Evolutionary conservation across 2,797 vertebrate genomes (phyloP), one percentile per base, ranked within the genome.

Genomic region (Sebastes miniatus): DNA sequence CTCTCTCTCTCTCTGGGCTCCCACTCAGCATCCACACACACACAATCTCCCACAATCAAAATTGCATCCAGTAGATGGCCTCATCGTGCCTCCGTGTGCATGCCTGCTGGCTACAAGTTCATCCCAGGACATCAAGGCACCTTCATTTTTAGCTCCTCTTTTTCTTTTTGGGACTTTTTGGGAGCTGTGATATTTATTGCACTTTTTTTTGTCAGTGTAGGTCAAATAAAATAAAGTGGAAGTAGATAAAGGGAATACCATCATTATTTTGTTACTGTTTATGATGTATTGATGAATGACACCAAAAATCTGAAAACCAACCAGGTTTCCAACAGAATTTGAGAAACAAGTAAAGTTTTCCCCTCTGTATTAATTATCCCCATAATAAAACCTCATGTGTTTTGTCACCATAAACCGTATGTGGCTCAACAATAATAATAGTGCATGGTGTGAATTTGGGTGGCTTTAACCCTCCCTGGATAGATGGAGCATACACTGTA

Each of bases 11-110:
- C 31, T 47, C 69, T 43, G 39, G 39, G 14, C 14, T 66, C 54
- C 39, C 36, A 27, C 75, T 70, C 73, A 47, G 43, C 43, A 47
- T 47, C 43, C 43, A 47, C 43, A 47, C 16, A 63, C 68, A 65
- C 59, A 65, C 54, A 3, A 20, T 72, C 73, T 67, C 39, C 31
- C 25, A 9, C 29, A 36, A 36, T 63, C 24, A 47, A 47, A 47
- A 47, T n/a, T 22, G 12, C 31, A 56, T 91, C 93, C 95, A 91
- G 93, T 84, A 95, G 95, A 91, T 94, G 95, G 94, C 95, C 87
- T 85, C 92, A 86, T 93, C 89, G 93, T 79, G 87, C 92, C 87
- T 91, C 66, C 25, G 24, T 79, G 73, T 81, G 43, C 65, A 68
- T 77, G 89, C 70, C 79, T 77, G 43, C 69, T 83, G 87, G 69